Evolutionary conservation across 2,113 vertebrate genomes (phyloP).

Genomic region (Sinocyclocheilus maitianheensis): DNA sequence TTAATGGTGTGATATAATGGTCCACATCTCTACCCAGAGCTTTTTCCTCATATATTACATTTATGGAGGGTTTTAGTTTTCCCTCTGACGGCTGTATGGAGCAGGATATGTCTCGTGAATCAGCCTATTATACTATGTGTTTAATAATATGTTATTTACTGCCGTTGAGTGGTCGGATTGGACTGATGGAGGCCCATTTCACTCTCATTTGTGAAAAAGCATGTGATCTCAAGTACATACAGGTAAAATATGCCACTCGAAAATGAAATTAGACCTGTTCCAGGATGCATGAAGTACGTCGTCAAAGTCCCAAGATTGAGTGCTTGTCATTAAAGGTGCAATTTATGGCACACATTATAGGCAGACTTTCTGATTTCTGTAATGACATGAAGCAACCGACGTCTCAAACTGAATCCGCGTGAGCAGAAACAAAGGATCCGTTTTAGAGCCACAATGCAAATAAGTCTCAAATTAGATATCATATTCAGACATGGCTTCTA

Average conservation of each 20-base stretch:
- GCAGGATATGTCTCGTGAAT: neutral
- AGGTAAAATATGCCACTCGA: constrained; percentile 58
- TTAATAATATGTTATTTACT: constrained; percentile 32
- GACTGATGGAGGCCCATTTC: neutral
- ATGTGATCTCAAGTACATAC: constrained; percentile 33
- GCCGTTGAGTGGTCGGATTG: neutral
- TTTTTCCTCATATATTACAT: constrained; percentile 57
- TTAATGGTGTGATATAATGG: constrained; percentile 68
- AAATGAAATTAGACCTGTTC: constrained; percentile 49
- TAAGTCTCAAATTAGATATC: neutral
- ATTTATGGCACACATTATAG: constrained; percentile 43
- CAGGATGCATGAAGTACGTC: constrained; percentile 60
- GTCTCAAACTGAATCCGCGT: neutral
- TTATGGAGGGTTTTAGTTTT: constrained; percentile 52
- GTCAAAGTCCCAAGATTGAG: constrained; percentile 61
- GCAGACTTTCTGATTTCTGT: constrained; percentile 53
- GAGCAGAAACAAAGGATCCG: constrained; percentile 9
- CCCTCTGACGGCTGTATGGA: constrained; percentile 3
- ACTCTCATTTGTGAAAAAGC: neutral
- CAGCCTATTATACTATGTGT: neutral
- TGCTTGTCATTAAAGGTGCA: constrained; percentile 51
- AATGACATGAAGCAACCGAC: constrained; percentile 30
- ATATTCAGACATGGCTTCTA: neutral
- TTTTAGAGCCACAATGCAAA: neutral
- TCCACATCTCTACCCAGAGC: constrained; percentile 57